Evolutionary conservation across 2,113 vertebrate genomes (phyloP), one percentile per base, ranked within the genome.

Genomic region (Vombatus ursinus): DNA sequence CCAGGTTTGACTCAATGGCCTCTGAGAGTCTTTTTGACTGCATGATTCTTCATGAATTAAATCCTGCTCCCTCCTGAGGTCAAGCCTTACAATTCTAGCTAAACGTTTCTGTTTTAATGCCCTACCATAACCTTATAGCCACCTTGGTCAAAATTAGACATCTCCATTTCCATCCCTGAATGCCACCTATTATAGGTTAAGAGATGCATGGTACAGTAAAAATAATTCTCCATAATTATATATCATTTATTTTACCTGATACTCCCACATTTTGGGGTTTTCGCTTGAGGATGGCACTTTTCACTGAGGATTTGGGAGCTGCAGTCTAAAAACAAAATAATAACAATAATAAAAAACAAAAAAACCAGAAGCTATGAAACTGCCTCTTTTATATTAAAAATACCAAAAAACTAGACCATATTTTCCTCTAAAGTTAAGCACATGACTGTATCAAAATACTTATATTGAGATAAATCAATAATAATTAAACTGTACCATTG

Each of bases 401-500:
- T 0, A 61, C 93, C 84, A 50, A 95, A 52, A 0, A 53, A 54
- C 1, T 0, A 31, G 37, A 1, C 54, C 47, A 49, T 51, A 26
- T 37, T 0, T 24, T 50, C 28, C 52, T 24, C 53, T 89, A 50
- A 54, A 49, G 90, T 31, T 50, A 28, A 77, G 28, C 25, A 91
- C 3, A n/a, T 31, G 49, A 91, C 23, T 0, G 52, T 90, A 93
- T 90, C 61, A 89, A 16, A 57, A 57, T 44, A 92, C 9, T 61
- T 91, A 77, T 84, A 57, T 52, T 52, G 28, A 90, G 37, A 44
- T 50, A 28, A 61, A 16, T 53, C 94, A 12, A 25, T 48, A 93
- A 94, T 11, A 6, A 7, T 90, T 50, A 7, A 51, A 84, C 16
- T 0, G 24, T 94, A 99, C 99, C 98, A 98, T 94, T 0, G 47